phyloP scores from a whole-genome alignment of 2,797 vertebrate genomes.

The Hoplostethus atlanticus region DNA sequence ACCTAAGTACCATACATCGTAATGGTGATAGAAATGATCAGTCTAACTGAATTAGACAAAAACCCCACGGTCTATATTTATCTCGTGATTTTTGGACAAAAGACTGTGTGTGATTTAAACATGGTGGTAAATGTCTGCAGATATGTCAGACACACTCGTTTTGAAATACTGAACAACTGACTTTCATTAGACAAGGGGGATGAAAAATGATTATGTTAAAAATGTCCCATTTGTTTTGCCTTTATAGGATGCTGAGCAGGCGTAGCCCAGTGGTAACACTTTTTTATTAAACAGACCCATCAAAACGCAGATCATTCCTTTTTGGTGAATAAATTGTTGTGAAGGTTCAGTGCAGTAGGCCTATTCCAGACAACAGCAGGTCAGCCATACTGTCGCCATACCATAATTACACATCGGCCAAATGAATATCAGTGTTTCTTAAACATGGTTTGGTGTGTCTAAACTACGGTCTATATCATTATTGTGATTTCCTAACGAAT shows the following conservation, averaged over 20 bases:
- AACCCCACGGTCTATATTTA: slow-evolving; percentile 3
- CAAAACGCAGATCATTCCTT: not conserved
- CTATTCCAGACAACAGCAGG: too few relatives aligned
- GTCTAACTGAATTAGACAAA: not conserved
- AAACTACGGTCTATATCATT: not conserved
- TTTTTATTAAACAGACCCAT: slow-evolving; percentile 36
- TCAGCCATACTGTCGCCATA: too few relatives aligned
- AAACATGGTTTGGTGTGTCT: not conserved
- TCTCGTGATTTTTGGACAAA: not conserved
- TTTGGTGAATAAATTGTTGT: not conserved
- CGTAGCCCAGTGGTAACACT: not conserved
- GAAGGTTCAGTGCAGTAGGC: not conserved
- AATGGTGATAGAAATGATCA: not conserved
- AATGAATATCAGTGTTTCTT: not conserved
- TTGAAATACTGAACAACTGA: slow-evolving; percentile 3
- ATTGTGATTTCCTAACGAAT: not conserved
- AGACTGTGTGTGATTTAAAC: not conserved
- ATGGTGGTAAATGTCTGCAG: slow-evolving; percentile 7
- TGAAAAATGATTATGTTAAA: not conserved
- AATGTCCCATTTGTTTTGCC: not conserved
- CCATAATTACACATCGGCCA: slow-evolving; percentile 4
- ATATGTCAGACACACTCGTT: not conserved
- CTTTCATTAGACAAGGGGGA: not conserved
- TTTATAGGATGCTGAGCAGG: not conserved
- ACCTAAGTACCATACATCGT: slow-evolving; percentile 4